These are phyloP conservation scores for Ooceraea biroi DNA, from an alignment of 1,140 invertebrate species.

Conservation along the genomic window DNA sequence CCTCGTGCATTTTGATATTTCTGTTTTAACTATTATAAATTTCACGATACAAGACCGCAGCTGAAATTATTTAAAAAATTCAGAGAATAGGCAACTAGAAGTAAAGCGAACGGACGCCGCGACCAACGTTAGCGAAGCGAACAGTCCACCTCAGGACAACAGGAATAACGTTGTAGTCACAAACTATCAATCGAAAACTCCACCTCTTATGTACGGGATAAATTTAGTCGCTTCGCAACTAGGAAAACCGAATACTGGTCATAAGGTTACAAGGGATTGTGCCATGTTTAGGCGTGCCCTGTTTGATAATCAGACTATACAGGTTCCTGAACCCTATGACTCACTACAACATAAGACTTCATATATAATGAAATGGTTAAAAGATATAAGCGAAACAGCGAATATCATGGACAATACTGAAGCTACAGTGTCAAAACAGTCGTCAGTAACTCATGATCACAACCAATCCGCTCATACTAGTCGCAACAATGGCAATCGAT, in stretches of 20 bases:
- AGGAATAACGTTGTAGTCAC: too few relatives aligned
- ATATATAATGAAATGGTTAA: conserved; percentile 6
- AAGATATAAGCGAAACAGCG: not conserved
- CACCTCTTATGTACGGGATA: too few relatives aligned
- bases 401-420: not conserved
- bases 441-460: not conserved
- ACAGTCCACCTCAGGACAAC: too few relatives aligned
- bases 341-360: not conserved
- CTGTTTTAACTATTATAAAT: not conserved
- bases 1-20: not conserved
- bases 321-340: not conserved
- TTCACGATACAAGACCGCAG: conserved; percentile 12
- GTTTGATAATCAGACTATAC: too few relatives aligned
- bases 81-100: not conserved
- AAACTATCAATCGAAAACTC: too few relatives aligned
- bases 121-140: not conserved
- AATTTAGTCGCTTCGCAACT: too few relatives aligned
- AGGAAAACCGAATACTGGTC: too few relatives aligned
- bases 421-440: not conserved
- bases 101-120: not conserved
- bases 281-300: too few relatives aligned
- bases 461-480: not conserved
- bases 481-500: not conserved
- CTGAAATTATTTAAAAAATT: not conserved
- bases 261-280: too few relatives aligned